Percentiles rank a stretch among this genome's conserved stretches.
Evolutionary conservation across 2,888 invertebrate genomes (phyloP).

Genomic region (Agrochola litura): DNA sequence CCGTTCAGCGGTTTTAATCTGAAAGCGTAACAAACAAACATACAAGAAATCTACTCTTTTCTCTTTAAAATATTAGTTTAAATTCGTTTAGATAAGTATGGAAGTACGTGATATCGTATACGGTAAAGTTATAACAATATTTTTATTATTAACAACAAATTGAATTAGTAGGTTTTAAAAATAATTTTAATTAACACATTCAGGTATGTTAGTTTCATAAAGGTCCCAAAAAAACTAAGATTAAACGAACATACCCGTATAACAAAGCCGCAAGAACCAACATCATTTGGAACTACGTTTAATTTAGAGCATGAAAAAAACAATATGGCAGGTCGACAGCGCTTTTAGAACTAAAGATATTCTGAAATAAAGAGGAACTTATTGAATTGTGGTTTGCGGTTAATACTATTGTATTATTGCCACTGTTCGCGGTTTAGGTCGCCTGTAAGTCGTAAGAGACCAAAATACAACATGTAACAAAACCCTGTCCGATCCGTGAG

Average conservation of each 20-base stretch:
- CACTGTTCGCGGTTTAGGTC: neutral
- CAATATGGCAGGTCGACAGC: neutral
- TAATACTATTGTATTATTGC: neutral
- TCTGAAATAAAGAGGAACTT: conserved; percentile 1
- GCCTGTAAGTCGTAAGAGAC: neutral
- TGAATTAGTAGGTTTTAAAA: neutral
- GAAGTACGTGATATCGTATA: neutral
- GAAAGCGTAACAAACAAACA: too few species aligned
- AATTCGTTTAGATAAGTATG: neutral
- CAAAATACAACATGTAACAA: neutral
- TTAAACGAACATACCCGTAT: conserved; percentile 13
- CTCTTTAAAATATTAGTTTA: too few species aligned
- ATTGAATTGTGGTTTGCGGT: neutral
- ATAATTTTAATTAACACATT: neutral
- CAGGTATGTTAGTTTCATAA: neutral
- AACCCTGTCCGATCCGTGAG: too few species aligned
- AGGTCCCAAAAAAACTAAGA: neutral
- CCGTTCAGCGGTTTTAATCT: too few species aligned
- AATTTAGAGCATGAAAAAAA: neutral
- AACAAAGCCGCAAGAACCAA: neutral
- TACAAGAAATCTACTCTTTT: too few species aligned
- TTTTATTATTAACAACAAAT: neutral
- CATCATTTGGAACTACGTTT: conserved; percentile 5
- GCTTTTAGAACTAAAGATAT: neutral
- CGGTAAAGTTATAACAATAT: neutral